Base-by-base conservation (phyloP, 2,113 vertebrate genomes). In the Anas platyrhynchos region DNA sequence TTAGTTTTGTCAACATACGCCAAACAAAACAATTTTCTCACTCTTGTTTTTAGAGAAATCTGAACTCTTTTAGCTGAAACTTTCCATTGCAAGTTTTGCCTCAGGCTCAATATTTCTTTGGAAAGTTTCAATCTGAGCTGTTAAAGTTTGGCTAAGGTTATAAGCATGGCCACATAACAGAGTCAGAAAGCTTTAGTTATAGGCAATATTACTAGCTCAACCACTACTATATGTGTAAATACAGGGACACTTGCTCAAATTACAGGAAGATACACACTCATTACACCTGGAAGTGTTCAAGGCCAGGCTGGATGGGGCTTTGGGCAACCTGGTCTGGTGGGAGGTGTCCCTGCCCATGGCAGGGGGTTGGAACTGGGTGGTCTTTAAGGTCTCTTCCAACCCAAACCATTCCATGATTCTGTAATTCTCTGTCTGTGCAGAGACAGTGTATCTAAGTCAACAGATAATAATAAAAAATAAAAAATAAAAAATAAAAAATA, bases 121-220 rank as follows among this genome's bases (percentile, higher is more conserved):
- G 71, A 93, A 94, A 85, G 25, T 92, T 94, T 86, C 21, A 4
- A 69, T 72, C 77, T 43, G 48, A 32, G 67, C 66, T 87, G 88
- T 94, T 82, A 69, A 93, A 84, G 25, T 65, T 76, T 86, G 92
- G 69, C 88, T 82, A 91, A 91, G 88, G 26, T 84, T 93, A 56
- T 69, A 63, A 95, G 23, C 44, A 62, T 8, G 34, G 66, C 44
- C 66, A 81, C 55, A 69, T 72, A 91, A 93, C 26, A n/a, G 73
- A 93, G 58, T 81, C 77, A 91, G 66, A 94, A 88, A 93, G 17
- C n/a, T 73, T 36, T 76, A 75, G 32, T 77, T 88, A 31, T 3
- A 80, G 62, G 69, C 62, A 81, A 4, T 52, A 74, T 29, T 20
- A 86, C 56, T 36, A 61, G 20, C 34, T 78, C 73, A 75, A 22